These are phyloP conservation scores for Oreochromis mossambicus DNA, from an alignment of 2,797 vertebrate species.

Conservation along the genomic window DNA sequence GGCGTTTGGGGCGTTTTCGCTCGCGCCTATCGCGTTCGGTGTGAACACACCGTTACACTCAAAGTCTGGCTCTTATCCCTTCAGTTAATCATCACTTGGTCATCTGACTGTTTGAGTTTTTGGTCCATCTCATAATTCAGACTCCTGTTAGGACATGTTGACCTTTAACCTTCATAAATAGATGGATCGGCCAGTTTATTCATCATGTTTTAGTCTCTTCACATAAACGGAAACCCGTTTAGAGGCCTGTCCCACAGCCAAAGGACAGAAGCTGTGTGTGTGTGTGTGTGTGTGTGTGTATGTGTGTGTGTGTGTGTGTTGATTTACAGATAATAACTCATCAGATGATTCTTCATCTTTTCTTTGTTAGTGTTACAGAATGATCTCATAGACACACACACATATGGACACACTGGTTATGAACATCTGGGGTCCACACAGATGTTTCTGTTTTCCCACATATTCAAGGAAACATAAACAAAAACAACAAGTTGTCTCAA, in stretches of 20 bases:
- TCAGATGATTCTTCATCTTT: background rate
- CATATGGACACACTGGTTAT: background rate
- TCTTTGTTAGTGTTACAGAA: background rate
- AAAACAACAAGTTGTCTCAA: fast-evolving
- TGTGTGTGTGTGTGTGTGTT: too few relatives aligned
- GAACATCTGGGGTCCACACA: fast-evolving
- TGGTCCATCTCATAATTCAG: background rate
- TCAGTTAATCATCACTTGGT: background rate
- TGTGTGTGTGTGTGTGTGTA: background rate
- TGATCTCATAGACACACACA: background rate
- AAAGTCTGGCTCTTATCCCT: background rate
- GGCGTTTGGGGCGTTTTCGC: too few relatives aligned
- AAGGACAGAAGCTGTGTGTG: background rate
- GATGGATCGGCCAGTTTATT: background rate
- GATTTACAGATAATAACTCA: fast-evolving
- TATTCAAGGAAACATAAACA: fast-evolving
- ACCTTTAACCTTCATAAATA: background rate
- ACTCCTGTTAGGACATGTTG: background rate
- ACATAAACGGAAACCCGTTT: background rate
- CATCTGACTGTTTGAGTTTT: background rate
- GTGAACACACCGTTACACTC: too few relatives aligned
- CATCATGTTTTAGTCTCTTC: background rate
- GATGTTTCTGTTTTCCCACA: background rate
- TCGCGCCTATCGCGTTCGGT: too few relatives aligned
- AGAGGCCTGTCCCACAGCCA: background rate